Percentiles rank a stretch among this genome's conserved stretches.
Evolutionary conservation across 2,888 invertebrate species (phyloP).

Genomic region (Drosophila lutescens): DNA sequence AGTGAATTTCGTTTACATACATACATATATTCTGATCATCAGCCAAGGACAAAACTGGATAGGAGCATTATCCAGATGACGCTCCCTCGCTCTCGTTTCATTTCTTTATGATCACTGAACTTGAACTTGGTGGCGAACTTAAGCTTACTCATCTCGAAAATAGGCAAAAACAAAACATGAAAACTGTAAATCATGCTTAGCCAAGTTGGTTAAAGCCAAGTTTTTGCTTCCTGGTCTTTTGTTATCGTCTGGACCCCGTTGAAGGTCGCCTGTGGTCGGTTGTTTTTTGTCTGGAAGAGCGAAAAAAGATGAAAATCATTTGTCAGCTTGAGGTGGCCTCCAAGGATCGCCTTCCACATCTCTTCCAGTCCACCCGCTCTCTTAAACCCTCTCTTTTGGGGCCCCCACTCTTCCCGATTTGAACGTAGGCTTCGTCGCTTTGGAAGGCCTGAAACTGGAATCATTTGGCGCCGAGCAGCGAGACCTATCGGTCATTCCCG

Average conservation of each 20-base stretch:
- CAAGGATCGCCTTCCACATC: slow-evolving; percentile 10
- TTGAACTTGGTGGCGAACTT: slow-evolving; percentile 65
- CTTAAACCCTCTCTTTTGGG: slow-evolving; percentile 9
- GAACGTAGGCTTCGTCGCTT: slow-evolving; percentile 39
- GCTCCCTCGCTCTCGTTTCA: neutral
- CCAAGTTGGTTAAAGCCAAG: slow-evolving; percentile 13
- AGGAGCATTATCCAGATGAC: slow-evolving; percentile 6
- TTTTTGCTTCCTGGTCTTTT: slow-evolving; percentile 38
- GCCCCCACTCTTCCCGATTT: neutral
- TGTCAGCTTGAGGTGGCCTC: neutral
- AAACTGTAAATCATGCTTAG: slow-evolving; percentile 69
- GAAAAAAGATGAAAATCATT: slow-evolving; percentile 7
- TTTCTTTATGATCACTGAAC: slow-evolving; percentile 47
- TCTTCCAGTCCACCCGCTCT: neutral
- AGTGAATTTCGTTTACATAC: slow-evolving; percentile 24
- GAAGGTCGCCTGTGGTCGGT: slow-evolving; percentile 27
- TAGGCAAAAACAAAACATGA: slow-evolving; percentile 10
- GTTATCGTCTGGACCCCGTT: slow-evolving; percentile 26
- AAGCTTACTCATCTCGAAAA: slow-evolving; percentile 46
- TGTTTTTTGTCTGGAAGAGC: neutral
- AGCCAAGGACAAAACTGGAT: slow-evolving; percentile 32
- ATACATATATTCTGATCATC: slow-evolving; percentile 30
- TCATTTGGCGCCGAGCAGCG: slow-evolving; percentile 57
- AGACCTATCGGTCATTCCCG: slow-evolving; percentile 59
- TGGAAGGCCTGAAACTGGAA: slow-evolving; percentile 29